Evolutionary conservation across 2,888 invertebrate genomes (phyloP), one percentile per base, ranked within the genome.

Genomic region (Rhagonycha fulva): DNA sequence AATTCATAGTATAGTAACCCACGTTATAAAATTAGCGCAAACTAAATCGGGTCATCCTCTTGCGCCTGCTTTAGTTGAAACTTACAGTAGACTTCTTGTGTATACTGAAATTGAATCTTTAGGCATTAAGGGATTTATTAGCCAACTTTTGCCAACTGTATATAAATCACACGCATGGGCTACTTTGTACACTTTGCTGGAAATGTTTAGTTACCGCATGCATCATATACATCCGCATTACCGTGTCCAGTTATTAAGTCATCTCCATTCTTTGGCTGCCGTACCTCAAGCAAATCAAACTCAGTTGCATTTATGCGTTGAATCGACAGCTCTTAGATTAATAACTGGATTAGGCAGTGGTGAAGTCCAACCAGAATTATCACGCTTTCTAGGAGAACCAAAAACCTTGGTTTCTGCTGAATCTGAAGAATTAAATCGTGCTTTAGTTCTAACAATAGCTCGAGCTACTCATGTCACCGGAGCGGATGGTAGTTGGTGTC

Each of bases 191-290:
- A 98, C 97, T 0, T 89, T 98, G 60, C 87, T 98, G 84, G 98
- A 98, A 88, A 98, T 98, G 98, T 98, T 98, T 87, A 97, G 96
- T 77, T 98, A 98, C 86, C 91, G 98, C 67, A 93, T 98, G 88
- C 98, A 98, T 87, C 98, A 98, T 87, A 97, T 98, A 81, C 98
- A 97, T 84, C 97, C 98, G 0, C 97, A 98, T 88, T 98, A 98
- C 87, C 90, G 98, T 71, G 96, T 98, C 10, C 98, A 98, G 83
- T 89, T 98, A 68, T 89, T 98, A 9, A 96, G 96, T 3, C 95
- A 98, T 87, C 92, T 98, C 76, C 97, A 98, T 87, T 96, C 96
- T 26, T 90, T 98, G 72, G 95, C 97, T 3, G 94, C 96, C 0
- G 96, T 96, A 28, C 96, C 97, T 3, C 97, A 97, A 87, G 96